Base-by-base conservation (phyloP, 2,797 vertebrate species). In the Hoplostethus atlanticus region DNA sequence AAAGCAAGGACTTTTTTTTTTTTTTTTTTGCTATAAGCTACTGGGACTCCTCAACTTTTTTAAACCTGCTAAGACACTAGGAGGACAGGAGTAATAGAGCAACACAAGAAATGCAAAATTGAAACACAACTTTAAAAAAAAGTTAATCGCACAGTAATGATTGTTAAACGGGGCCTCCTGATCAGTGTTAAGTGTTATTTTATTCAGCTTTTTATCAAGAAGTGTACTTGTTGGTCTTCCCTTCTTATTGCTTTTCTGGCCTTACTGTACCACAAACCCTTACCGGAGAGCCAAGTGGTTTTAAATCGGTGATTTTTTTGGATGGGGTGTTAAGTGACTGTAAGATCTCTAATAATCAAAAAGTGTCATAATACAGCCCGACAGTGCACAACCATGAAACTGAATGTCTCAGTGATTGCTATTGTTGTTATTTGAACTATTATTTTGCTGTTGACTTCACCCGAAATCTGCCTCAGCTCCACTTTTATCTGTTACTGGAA, bases 391-490 rank as follows among this genome's bases (percentile, higher is more conserved):
- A 36, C 69, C 53, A 52, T 28, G 1, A 53, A 83, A 55, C 28
- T 66, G 31, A 82, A 79, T 62, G 72, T 79, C 60, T 87, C 81
- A 72, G 68, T 80, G 21, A 21, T 53, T 73, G 61, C 50, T 60
- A 51, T 59, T 51, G 34, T 40, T 64, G 52, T 69, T 66, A 48
- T 71, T 30, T 28, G 15, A 59, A 71, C 46, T 48, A 3, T 75
- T 74, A 21, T 62, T 77, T 63, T 82, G 66, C 66, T 68, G 51
- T 71, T 42, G 10, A 84, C 64, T 76, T 79, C 40, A 87, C 67
- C 89, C 78, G 83, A 80, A 77, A 84, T 71, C 83, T 90, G 88
- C 87, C 89, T 93, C 84, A 90, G 28, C 55, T 70, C 71, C 70
- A 60, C 67, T 66, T 54, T 56, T 21, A 81, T 69, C 69, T 84